Base-by-base conservation (phyloP, 2,797 vertebrate genomes). In the Danio aesculapii region DNA sequence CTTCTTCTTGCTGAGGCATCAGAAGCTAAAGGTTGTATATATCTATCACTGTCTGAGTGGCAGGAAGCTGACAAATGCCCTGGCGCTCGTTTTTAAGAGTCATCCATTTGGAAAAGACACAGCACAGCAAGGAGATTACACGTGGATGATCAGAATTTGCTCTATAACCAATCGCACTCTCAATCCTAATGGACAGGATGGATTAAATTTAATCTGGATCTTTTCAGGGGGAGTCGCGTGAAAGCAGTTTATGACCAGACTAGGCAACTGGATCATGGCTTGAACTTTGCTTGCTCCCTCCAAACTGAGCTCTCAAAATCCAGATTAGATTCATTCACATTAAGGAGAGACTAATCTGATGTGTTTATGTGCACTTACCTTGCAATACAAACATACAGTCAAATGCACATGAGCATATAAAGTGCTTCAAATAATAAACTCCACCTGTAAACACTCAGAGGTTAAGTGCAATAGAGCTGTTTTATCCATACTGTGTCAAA, bases 21-120 rank as follows among this genome's bases (percentile, higher is more conserved):
- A 73, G 62, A 71, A 82, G 75, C 59, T 62, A 86, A 83, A 82
- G 76, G 73, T 80, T 81, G 63, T 57, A 80, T 30, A 76, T 80
- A 84, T 82, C 61, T 58, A 68, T 84, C 79, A 75, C 44, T 68
- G 79, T 72, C 84, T 75, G 30, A 47, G 70, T 57, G 39, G 10
- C 68, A 52, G 30, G 62, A 41, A 61, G 62, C 39, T 71, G 68
- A 83, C 30, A 13, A 77, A 83, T 52, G 59, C 59, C 50, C 10
- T 17, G 49, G 16, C 2, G 50, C 44, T 73, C 4, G 16, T 30
- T 53, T 78, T 63, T 10, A 62, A 13, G 53, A 61, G n/a, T 61
- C 16, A 70, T 81, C 55, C 63, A 21, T 72, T 75, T 21, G n/a
- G 21, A 79, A 76, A 71, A 70, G 11, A 17, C 62, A 53, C 2